These are phyloP conservation scores for Drosophila infuscata DNA, from an alignment of 2,888 invertebrate genomes.

Conservation along the genomic window DNA sequence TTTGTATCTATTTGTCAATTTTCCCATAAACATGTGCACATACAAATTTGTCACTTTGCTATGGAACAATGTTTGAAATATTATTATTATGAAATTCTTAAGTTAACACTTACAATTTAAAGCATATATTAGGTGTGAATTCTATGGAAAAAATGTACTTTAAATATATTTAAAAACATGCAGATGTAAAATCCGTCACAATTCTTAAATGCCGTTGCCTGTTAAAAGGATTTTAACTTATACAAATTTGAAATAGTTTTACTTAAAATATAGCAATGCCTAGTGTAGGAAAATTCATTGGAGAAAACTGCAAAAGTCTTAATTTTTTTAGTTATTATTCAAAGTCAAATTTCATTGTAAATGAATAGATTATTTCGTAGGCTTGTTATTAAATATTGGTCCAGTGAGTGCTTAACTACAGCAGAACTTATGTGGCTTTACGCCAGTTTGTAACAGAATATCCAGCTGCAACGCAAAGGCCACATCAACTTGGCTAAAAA, in stretches of 20 bases:
- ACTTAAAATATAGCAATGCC: neutral
- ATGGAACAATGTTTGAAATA: conserved; percentile 3
- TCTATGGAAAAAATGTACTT: neutral
- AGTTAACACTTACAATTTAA: conserved; percentile 22
- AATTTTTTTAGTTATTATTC: no score
- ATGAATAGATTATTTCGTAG: no score
- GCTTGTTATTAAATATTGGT: conserved; percentile 6
- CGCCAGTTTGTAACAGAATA: conserved; percentile 2
- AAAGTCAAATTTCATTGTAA: no score
- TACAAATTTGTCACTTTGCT: conserved; percentile 51
- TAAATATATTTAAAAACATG: neutral
- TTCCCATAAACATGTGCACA: conserved; percentile 40
- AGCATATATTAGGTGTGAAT: neutral
- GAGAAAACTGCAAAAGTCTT: neutral
- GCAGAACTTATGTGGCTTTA: neutral
- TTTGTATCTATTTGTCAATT: conserved; percentile 50
- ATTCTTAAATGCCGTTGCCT: no score
- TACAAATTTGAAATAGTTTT: neutral
- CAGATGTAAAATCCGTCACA: neutral
- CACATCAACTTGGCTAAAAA: conserved; percentile 48
- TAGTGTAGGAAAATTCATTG: no score
- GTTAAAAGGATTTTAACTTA: neutral
- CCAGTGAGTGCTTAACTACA: neutral
- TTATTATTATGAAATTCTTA: conserved; percentile 13
- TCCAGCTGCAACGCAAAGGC: conserved; percentile 3